Conservation (phyloP, 2,797 vertebrate species). For the Phrynocephalus guinanensis region DNA sequence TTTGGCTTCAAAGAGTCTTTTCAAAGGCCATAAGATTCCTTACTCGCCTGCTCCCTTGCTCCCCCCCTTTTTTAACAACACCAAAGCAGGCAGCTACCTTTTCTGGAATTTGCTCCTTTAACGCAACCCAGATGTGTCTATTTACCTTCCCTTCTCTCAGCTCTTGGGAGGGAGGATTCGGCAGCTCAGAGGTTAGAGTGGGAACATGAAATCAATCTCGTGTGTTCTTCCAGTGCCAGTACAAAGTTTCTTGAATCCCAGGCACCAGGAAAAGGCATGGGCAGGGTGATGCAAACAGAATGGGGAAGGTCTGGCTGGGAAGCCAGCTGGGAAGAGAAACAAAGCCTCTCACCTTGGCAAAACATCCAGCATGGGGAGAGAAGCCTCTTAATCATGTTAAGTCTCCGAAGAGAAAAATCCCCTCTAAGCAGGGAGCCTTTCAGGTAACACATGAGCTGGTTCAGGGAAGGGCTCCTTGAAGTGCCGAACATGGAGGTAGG, state of each 20-base stretch:
- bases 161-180: neutral
- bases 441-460: neutral
- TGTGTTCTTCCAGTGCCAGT: neutral
- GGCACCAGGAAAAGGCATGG: neutral
- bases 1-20: neutral
- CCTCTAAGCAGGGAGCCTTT: neutral
- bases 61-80: neutral
- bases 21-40: neutral
- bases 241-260: neutral
- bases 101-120: slow-evolving; percentile 13
- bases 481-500: neutral
- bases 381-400: neutral
- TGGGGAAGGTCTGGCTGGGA: neutral
- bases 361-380: neutral
- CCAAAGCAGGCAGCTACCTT: neutral
- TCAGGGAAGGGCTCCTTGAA: neutral
- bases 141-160: neutral
- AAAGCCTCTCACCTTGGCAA: neutral
- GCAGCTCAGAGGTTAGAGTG: neutral
- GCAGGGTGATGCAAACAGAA: neutral
- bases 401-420: neutral
- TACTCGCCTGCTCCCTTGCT: too few relatives aligned
- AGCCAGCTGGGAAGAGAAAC: neutral
- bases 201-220: slow-evolving; percentile 10
- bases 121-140: neutral